Conservation (phyloP, 2,797 vertebrate genomes). For the Oceanodroma leucorhoa region DNA sequence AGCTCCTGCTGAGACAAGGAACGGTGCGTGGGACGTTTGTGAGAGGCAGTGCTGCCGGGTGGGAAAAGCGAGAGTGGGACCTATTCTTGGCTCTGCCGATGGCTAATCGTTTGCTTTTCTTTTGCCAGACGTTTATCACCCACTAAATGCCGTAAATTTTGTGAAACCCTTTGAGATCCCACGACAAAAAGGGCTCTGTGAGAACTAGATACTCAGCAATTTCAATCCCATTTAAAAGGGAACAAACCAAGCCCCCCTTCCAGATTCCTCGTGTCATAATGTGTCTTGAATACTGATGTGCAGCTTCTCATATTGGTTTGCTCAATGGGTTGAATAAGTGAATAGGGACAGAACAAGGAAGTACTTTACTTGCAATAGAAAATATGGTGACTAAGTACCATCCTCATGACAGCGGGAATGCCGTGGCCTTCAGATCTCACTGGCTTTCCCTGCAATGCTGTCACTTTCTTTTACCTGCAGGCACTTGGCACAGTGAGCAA, state of each 20-base stretch:
- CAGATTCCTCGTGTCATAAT: background rate
- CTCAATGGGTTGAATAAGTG: background rate
- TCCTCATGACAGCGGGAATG: background rate
- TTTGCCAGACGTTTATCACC: background rate
- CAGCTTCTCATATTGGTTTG: background rate
- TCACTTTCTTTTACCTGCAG: background rate
- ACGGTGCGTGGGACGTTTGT: accelerated
- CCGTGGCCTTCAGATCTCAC: background rate
- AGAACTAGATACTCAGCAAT: background rate
- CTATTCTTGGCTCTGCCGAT: background rate
- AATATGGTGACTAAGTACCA: background rate
- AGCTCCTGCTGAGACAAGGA: background rate
- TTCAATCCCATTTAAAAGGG: background rate
- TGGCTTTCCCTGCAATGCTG: background rate
- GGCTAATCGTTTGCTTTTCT: background rate
- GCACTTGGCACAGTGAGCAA: background rate
- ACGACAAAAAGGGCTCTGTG: background rate
- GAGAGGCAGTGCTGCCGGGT: background rate
- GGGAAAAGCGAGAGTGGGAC: background rate
- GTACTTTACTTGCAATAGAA: background rate
- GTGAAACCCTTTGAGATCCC: background rate
- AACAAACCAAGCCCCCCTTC: background rate
- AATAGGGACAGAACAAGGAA: conserved; percentile 1
- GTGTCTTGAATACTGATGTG: conserved; percentile 33
- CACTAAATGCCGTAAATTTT: background rate